A percentile compares a stretch with the other conserved stretches of the same genome.
phyloP scores from a whole-genome alignment of 2,113 vertebrate genomes.

The Isurus oxyrinchus region DNA sequence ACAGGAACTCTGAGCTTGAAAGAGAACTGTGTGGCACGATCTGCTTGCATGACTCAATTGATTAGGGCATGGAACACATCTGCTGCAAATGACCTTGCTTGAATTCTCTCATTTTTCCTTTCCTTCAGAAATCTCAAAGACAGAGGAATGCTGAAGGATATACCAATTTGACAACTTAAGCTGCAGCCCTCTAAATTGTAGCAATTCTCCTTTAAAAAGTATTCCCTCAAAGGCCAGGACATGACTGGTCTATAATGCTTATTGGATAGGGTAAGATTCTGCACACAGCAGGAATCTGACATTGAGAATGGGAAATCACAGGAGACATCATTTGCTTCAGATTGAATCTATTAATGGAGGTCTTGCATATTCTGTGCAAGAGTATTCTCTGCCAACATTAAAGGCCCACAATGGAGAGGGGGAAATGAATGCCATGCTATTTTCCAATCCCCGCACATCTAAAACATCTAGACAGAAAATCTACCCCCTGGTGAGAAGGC shows the following conservation, averaged over 20 bases:
- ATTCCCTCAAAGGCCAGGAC: background rate
- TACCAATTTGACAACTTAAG: conserved; percentile 9
- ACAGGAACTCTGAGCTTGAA: background rate
- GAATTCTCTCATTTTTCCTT: background rate
- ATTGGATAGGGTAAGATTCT: background rate
- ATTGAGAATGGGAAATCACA: background rate
- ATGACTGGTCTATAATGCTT: background rate
- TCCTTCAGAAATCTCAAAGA: background rate
- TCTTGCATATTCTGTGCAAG: background rate
- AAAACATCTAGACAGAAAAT: background rate
- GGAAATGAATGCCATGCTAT: background rate
- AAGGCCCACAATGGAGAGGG: background rate
- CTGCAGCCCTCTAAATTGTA: background rate
- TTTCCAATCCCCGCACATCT: background rate
- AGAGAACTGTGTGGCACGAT: too few species aligned
- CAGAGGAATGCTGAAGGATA: background rate
- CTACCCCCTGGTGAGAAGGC: background rate
- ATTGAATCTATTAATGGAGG: background rate
- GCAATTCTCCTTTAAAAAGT: conserved; percentile 1
- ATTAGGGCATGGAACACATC: background rate
- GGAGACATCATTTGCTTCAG: background rate
- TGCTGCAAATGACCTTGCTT: background rate
- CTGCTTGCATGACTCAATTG: background rate
- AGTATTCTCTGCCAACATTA: background rate
- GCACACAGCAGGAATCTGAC: background rate